These are phyloP conservation scores for Toxotes lorentzi DNA, from an alignment of 2,797 vertebrate species.

Conservation along the genomic window DNA sequence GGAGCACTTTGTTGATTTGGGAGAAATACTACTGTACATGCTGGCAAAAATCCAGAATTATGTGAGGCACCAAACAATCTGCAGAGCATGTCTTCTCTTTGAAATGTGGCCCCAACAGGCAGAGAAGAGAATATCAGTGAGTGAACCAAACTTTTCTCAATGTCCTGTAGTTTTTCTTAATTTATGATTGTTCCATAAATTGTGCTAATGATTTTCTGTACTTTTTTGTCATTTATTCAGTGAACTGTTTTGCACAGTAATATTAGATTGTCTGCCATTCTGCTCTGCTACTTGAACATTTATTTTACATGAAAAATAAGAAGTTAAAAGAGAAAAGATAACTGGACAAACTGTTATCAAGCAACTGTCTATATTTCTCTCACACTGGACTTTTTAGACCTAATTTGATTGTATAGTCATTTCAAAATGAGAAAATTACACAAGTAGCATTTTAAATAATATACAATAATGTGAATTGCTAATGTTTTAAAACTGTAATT, in stretches of 20 bases:
- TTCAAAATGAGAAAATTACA: conserved; percentile 16
- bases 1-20: conserved; percentile 54
- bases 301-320: conserved; percentile 1
- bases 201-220: conserved; percentile 16
- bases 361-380: conserved; percentile 1
- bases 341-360: background rate
- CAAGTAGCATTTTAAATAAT: conserved; percentile 18
- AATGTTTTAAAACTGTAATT: conserved; percentile 56
- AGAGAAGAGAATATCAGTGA: conserved; percentile 33
- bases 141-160: conserved; percentile 2
- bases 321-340: background rate
- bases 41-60: conserved; percentile 27
- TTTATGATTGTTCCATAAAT: conserved; percentile 22
- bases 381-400: background rate
- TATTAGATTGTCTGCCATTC: conserved; percentile 12
- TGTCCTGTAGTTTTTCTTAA: conserved; percentile 15
- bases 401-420: background rate
- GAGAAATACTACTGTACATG: conserved; percentile 35
- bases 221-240: background rate
- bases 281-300: background rate
- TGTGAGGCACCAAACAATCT: conserved; percentile 28
- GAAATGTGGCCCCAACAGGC: conserved; percentile 5
- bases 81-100: conserved; percentile 13
- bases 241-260: background rate
- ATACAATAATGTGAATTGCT: conserved; percentile 14